These are phyloP conservation scores for Phalanger gymnotis DNA, from an alignment of 2,797 vertebrate genomes.

Conservation along the genomic window DNA sequence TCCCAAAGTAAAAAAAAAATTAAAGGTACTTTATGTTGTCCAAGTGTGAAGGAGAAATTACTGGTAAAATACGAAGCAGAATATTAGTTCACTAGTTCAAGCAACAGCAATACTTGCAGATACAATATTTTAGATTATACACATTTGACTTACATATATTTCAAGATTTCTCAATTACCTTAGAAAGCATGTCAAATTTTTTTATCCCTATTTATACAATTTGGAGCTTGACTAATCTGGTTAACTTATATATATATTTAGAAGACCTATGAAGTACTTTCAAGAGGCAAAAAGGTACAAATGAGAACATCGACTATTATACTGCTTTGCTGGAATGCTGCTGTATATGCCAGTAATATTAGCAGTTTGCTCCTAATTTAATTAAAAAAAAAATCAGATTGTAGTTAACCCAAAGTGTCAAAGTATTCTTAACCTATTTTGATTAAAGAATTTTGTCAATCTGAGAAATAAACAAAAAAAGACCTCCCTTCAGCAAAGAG, in stretches of 20 bases:
- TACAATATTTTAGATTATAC: neutral
- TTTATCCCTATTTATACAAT: neutral
- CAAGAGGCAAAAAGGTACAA: neutral
- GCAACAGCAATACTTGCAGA: neutral
- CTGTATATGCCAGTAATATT: conserved; percentile 23
- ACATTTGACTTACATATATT: neutral
- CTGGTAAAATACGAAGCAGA: neutral
- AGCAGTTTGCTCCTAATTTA: conserved; percentile 60
- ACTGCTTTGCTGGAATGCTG: conserved; percentile 55
- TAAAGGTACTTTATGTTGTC: neutral
- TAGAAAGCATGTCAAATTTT: neutral
- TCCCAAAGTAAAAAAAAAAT: neutral
- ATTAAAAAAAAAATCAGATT: conserved; percentile 62
- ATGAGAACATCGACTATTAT: conserved; percentile 31
- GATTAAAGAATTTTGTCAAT: conserved; percentile 78
- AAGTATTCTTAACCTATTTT: conserved; percentile 69
- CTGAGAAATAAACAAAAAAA: neutral
- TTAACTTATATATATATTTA: neutral
- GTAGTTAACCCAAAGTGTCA: conserved; percentile 74
- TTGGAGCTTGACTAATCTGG: neutral
- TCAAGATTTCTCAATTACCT: neutral
- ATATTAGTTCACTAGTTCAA: neutral
- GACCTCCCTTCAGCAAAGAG: neutral
- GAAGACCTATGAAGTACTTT: neutral
- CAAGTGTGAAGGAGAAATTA: neutral